Conservation (phyloP, 1,140 invertebrate genomes). For the Rhagoletis pomonella region DNA sequence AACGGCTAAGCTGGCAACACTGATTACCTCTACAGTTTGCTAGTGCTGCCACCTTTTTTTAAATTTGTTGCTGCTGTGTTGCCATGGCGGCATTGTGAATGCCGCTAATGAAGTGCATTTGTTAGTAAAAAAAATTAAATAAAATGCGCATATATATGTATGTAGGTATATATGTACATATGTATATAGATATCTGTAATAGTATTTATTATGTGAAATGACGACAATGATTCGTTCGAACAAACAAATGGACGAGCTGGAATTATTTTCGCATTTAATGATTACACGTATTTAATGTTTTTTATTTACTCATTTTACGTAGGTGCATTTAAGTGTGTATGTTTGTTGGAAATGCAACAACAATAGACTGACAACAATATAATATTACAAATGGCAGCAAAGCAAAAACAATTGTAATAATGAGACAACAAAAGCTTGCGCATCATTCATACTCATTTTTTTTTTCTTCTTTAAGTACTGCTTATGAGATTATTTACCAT, state of each 20-base stretch:
- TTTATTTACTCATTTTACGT: conserved; percentile 6
- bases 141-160: neutral
- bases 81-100: conserved; percentile 18
- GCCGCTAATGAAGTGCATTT: conserved; percentile 47
- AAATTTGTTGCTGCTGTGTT: neutral
- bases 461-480: neutral
- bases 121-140: neutral
- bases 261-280: conserved; percentile 47
- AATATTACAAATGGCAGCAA: neutral
- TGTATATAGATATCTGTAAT: neutral
- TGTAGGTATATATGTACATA: neutral
- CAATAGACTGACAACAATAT: neutral
- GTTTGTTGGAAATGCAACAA: conserved; percentile 33
- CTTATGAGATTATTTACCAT: conserved; percentile 15
- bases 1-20: too few relatives aligned
- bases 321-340: neutral
- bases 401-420: neutral
- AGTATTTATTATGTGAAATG: neutral
- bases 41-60: neutral
- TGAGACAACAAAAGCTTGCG: neutral
- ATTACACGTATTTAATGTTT: conserved; percentile 39
- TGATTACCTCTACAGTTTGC: neutral
- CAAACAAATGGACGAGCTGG: conserved; percentile 4
- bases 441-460: neutral
- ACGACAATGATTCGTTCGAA: conserved; percentile 44